Evolutionary conservation across 2,888 invertebrate species (phyloP).

Genomic region (Herminia tarsipennalis): DNA sequence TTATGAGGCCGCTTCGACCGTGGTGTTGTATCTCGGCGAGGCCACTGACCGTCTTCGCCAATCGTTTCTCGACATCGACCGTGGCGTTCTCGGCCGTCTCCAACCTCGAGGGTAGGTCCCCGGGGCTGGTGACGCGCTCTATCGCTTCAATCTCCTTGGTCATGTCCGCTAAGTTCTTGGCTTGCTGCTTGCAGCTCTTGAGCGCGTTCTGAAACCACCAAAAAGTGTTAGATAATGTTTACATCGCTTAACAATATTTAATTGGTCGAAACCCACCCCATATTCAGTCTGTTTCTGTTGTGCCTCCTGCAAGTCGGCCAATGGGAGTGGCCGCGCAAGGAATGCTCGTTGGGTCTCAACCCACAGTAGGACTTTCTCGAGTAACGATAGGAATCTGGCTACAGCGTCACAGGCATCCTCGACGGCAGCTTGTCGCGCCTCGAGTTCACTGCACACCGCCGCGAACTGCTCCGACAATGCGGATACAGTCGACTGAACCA

Average conservation of each 20-base stretch:
- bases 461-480: constrained; percentile 92
- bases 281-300: constrained; percentile 95
- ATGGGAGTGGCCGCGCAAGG: constrained; percentile 91
- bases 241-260: neutral
- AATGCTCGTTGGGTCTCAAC: constrained; percentile 92
- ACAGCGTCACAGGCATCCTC: constrained; percentile 95
- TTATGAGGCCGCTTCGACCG: neutral
- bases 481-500: constrained; percentile 91
- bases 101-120: constrained; percentile 93
- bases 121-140: constrained; percentile 92
- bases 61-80: constrained; percentile 92
- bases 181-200: constrained; percentile 94
- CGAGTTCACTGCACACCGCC: constrained; percentile 91
- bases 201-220: constrained; percentile 89
- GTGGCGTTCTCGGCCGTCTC: constrained; percentile 95
- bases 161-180: constrained; percentile 96
- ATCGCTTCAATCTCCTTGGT: constrained; percentile 95
- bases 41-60: constrained; percentile 92
- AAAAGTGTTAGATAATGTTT: constrained; percentile 14
- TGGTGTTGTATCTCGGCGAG: neutral
- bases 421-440: constrained; percentile 93
- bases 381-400: constrained; percentile 93
- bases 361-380: constrained; percentile 94
- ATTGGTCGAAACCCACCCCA: constrained; percentile 84
- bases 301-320: constrained; percentile 92